Percentiles rank a stretch among this genome's conserved stretches.
Conservation (phyloP, 2,888 invertebrate genomes). For the Noctua janthe region DNA sequence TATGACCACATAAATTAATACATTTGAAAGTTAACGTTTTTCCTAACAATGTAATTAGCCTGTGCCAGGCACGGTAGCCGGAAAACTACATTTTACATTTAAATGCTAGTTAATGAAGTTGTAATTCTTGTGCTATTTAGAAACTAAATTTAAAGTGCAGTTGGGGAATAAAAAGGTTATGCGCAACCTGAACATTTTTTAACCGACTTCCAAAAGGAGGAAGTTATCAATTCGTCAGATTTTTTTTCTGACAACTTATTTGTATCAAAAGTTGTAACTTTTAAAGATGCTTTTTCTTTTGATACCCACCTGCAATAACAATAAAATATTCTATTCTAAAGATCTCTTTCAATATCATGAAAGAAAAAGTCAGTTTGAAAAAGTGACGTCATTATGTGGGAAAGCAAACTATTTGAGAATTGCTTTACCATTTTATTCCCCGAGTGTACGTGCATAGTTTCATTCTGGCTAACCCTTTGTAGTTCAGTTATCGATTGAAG, state of each 20-base stretch:
- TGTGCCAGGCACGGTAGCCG: slow-evolving; percentile 57
- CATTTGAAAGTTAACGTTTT: slow-evolving; percentile 57
- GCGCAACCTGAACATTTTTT: not conserved
- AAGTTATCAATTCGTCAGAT: too few species aligned
- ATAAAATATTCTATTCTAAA: not conserved
- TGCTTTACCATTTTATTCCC: not conserved
- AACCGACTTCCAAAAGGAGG: too few species aligned
- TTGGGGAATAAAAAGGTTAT: not conserved
- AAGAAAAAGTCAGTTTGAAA: not conserved
- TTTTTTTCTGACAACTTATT: not conserved
- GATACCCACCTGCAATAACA: not conserved
- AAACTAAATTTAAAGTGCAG: slow-evolving; percentile 23
- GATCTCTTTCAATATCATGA: not conserved
- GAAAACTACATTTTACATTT: slow-evolving; percentile 59
- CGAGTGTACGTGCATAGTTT: not conserved
- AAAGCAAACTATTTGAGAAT: not conserved
- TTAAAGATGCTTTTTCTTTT: not conserved
- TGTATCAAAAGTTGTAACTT: not conserved
- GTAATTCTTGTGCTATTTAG: slow-evolving; percentile 43
- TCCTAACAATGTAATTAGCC: slow-evolving; percentile 43
- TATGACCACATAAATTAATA: slow-evolving; percentile 42
- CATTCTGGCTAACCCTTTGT: slow-evolving; percentile 26
- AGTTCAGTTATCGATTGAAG: slow-evolving; percentile 42
- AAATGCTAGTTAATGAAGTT: slow-evolving; percentile 57
- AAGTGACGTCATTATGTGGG: not conserved